Base-by-base conservation (phyloP, 2,113 vertebrate genomes). In the Protomyctophum bolini region DNA sequence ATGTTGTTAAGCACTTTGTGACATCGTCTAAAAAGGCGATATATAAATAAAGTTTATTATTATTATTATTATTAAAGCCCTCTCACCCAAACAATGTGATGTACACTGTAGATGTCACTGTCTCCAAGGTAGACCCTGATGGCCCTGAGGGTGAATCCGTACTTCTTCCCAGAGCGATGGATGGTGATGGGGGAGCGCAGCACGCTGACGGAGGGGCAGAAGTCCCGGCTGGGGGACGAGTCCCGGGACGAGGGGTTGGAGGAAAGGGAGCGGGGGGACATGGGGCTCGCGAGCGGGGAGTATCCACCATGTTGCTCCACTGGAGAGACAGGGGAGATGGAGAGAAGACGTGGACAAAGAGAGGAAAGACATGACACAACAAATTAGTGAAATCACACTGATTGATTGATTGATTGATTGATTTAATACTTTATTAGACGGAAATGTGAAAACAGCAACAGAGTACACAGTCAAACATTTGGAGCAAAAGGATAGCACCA, bases 61-160 rank as follows among this genome's bases (percentile, higher is more conserved):
- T 21, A 21, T 21, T 21, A 21, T 21, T 21, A 21, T 21, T 21
- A 21, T 21, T 21, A 21, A 1, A 21, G 21, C 21, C 21, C 21
- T 21, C 93, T 93, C 78, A 98, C 96, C 96, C 96, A 97, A 71
- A 97, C 94, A 9, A 97, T 96, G 72, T 98, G 96, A 70, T 98
- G 96, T 10, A 98, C 96, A 2, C 96, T 97, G 91, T 97, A 97
- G 64, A 98, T 91, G 6, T 97, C 96, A 0, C 93, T 95, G 88
- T 98, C 96, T 5, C 96, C 96, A 73, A 97, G 96, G 91, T 98
- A 98, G 76, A 98, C 96, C 0, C 96, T 93, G 83, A 97, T 98
- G 79, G 96, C 96, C 0, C 96, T 91, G n/a, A 97, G 91, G 0
- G 96, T 97, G 74, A 98, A 97, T 54, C 96, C 96, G 1, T 97